A percentile compares a stretch with the other conserved stretches of the same genome.
These are phyloP conservation scores for Apus apus DNA, from an alignment of 2,113 vertebrate species.

Conservation along the genomic window DNA sequence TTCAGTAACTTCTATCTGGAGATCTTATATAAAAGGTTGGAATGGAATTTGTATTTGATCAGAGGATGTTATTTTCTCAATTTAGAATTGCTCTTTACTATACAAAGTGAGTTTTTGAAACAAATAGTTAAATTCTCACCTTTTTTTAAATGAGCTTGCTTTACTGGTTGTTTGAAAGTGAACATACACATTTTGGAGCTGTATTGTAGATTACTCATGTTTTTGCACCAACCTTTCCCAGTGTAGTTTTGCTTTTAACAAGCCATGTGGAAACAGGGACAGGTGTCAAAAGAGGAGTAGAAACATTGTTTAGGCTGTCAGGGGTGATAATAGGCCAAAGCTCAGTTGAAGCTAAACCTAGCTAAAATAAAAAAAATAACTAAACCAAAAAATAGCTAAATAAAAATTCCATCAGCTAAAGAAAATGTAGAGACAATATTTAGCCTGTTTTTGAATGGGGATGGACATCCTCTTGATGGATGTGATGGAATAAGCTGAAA, in stretches of 20 bases:
- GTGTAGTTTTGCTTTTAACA: neutral
- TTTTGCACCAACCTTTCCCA: neutral
- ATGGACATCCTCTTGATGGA: neutral
- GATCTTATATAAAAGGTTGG: neutral
- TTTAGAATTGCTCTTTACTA: neutral
- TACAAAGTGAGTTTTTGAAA: neutral
- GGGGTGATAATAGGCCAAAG: neutral
- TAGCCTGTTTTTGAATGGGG: neutral
- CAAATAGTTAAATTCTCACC: neutral
- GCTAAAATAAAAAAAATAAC: too few relatives aligned
- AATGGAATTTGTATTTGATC: neutral
- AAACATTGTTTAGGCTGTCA: neutral
- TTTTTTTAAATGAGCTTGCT: neutral
- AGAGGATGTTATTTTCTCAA: neutral
- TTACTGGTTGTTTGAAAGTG: neutral
- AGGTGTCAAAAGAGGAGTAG: neutral
- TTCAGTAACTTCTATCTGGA: neutral
- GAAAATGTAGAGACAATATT: neutral
- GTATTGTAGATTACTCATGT: neutral
- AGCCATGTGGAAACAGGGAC: neutral
- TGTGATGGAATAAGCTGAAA: neutral
- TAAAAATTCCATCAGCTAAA: neutral
- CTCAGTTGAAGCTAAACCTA: neutral
- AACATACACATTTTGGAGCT: neutral
- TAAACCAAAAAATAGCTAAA: neutral